These are phyloP conservation scores for Crocuta crocuta DNA, from an alignment of 2,113 vertebrate species.

Conservation along the genomic window DNA sequence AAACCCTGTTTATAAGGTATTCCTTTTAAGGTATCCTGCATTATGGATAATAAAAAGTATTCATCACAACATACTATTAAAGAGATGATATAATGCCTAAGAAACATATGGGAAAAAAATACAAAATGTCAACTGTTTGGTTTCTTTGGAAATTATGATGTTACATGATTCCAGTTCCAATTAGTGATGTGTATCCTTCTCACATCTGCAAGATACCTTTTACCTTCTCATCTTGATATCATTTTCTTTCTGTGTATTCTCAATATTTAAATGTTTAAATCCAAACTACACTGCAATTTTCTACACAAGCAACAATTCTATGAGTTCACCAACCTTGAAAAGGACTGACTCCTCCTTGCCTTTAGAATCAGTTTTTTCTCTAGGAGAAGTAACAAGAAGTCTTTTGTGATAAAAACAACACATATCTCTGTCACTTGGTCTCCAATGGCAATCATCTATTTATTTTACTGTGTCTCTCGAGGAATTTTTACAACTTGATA, in stretches of 20 bases:
- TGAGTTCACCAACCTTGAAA: not conserved
- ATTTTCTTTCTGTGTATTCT: not conserved
- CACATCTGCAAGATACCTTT: not conserved
- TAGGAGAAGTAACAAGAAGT: not conserved
- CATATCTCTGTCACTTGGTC: not conserved
- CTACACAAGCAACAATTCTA: not conserved
- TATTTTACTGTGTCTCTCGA: constrained; percentile 5
- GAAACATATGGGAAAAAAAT: not conserved
- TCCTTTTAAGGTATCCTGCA: too few relatives aligned
- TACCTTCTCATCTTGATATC: not conserved
- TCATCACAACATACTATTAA: not conserved
- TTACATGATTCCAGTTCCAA: not conserved
- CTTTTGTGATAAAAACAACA: constrained; percentile 23
- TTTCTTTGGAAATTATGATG: not conserved
- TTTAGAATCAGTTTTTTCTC: not conserved
- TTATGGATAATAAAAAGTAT: not conserved
- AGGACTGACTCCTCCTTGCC: not conserved
- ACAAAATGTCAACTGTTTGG: not conserved
- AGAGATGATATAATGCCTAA: not conserved
- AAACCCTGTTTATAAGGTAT: not conserved
- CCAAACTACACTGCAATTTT: not conserved
- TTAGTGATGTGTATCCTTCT: not conserved
- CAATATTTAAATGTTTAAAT: not conserved
- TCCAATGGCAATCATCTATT: not conserved
- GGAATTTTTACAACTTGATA: constrained; percentile 9